These are phyloP conservation scores for Pungitius pungitius DNA, from an alignment of 2,113 vertebrate genomes.

Conservation along the genomic window DNA sequence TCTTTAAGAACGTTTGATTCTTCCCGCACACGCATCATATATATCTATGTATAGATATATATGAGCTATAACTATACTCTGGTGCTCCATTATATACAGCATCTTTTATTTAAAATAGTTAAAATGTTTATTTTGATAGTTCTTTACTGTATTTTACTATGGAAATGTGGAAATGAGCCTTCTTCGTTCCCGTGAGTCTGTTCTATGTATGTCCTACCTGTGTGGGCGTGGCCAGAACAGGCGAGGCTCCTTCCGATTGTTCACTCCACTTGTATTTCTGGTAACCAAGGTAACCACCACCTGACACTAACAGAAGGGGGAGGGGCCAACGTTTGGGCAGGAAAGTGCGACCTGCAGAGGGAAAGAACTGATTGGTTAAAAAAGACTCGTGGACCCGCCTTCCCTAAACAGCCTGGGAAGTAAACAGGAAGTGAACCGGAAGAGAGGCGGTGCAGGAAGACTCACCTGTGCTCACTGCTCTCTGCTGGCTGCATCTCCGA, in stretches of 20 bases:
- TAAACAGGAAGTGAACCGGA: not conserved
- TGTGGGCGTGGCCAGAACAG: constrained; percentile 55
- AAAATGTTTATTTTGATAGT: too few relatives aligned
- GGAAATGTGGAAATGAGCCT: too few relatives aligned
- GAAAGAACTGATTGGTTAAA: constrained; percentile 12
- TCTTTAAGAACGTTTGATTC: too few relatives aligned
- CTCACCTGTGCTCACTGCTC: constrained; percentile 50
- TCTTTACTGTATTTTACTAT: too few relatives aligned
- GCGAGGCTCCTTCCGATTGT: not conserved
- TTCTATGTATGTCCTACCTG: constrained; percentile 41
- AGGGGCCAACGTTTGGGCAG: constrained; percentile 48
- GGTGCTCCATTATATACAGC: too few relatives aligned
- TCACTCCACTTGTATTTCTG: constrained; percentile 48
- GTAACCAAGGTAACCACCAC: constrained; percentile 69
- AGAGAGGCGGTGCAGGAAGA: not conserved
- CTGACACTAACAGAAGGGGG: constrained; percentile 59
- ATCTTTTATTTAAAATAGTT: too few relatives aligned
- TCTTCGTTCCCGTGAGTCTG: too few relatives aligned
- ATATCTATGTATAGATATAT: too few relatives aligned
- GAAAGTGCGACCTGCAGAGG: constrained; percentile 36
- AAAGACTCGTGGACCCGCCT: not conserved
- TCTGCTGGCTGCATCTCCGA: constrained; percentile 23
- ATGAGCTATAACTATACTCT: too few relatives aligned
- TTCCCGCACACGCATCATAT: too few relatives aligned
- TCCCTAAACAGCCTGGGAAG: not conserved